Conservation (phyloP, 2,888 invertebrate genomes). For the Galerucella calmariensis region DNA sequence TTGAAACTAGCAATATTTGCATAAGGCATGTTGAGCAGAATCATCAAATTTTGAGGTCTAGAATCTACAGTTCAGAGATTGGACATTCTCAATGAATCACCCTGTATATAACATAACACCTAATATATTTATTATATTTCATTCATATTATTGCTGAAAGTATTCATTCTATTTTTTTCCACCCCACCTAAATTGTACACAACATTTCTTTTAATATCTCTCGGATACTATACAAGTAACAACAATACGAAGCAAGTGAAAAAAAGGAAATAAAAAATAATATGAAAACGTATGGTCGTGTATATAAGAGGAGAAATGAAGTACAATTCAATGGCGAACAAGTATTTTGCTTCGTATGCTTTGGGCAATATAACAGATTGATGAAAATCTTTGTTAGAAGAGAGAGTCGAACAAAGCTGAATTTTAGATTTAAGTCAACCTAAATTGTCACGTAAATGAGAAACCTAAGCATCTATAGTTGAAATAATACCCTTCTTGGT, state of each 20-base stretch:
- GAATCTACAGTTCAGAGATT: no score
- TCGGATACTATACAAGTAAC: background rate
- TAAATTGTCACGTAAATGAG: background rate
- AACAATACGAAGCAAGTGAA: background rate
- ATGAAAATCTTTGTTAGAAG: background rate
- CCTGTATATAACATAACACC: no score
- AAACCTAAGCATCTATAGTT: no score
- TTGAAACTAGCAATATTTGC: no score
- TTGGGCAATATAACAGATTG: background rate
- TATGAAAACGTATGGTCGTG: background rate
- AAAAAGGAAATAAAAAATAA: background rate
- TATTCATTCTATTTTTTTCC: background rate
- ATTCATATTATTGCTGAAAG: no score
- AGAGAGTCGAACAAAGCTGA: background rate
- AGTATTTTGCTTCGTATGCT: constrained; percentile 4
- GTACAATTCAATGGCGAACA: background rate
- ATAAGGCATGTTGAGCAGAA: no score
- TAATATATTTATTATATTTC: no score
- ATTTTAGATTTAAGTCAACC: background rate
- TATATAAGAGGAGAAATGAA: background rate
- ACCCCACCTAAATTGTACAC: background rate
- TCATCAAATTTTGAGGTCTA: no score
- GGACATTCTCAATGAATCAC: no score
- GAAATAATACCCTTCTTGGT: no score
- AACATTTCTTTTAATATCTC: background rate